These are phyloP conservation scores for Drosophila funebris DNA, from an alignment of 1,140 invertebrate genomes.

Conservation along the genomic window DNA sequence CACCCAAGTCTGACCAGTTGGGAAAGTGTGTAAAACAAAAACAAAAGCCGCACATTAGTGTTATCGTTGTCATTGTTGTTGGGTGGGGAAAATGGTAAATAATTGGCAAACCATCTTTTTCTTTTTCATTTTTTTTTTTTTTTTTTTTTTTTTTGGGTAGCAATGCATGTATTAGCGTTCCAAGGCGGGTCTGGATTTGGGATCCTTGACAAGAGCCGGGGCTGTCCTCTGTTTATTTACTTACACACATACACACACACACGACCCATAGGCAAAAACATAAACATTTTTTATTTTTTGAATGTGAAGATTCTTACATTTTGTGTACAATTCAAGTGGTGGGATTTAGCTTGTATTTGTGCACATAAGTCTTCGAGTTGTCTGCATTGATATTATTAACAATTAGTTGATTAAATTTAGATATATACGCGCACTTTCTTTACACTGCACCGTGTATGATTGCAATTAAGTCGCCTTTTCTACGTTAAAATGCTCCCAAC, in stretches of 20 bases:
- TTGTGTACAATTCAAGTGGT: conserved; percentile 23
- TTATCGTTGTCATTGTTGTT: neutral
- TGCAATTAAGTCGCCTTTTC: conserved; percentile 37
- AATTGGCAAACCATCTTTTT: conserved; percentile 7
- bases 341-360: conserved; percentile 24
- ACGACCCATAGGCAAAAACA: conserved; percentile 31
- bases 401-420: conserved; percentile 16
- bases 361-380: conserved; percentile 35
- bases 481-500: too few relatives aligned
- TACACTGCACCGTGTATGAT: conserved; percentile 38
- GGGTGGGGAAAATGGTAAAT: neutral
- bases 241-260: neutral
- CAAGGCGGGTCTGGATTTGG: neutral
- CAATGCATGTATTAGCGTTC: neutral
- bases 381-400: conserved; percentile 14
- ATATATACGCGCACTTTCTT: conserved; percentile 49
- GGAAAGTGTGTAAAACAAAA: conserved; percentile 23
- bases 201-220: conserved; percentile 14
- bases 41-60: conserved; percentile 41
- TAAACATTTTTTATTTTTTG: conserved; percentile 46
- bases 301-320: conserved; percentile 36
- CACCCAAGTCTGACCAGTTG: conserved; percentile 34
- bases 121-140: neutral
- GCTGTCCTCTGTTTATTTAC: conserved; percentile 43
- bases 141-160: neutral